Evolutionary conservation across 2,113 vertebrate genomes (phyloP).

Genomic region (Tautogolabrus adspersus): DNA sequence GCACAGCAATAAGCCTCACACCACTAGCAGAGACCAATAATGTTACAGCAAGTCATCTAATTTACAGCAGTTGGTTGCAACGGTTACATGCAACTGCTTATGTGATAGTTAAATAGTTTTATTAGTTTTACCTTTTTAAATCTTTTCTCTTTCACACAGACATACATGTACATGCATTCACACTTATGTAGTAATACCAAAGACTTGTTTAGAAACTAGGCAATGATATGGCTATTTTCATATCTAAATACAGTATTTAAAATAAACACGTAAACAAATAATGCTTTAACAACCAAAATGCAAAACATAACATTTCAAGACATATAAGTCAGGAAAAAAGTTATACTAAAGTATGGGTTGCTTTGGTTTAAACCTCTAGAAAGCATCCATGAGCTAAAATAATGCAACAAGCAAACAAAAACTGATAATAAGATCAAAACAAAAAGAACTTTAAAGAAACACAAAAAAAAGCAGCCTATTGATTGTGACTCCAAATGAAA

Average conservation of each 20-base stretch:
- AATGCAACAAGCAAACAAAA: conserved; percentile 41
- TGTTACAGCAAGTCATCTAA: conserved; percentile 2
- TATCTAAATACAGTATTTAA: conserved; percentile 20
- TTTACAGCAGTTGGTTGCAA: conserved; percentile 11
- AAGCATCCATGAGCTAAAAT: conserved; percentile 27
- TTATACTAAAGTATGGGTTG: conserved; percentile 23
- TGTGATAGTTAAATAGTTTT: conserved; percentile 10
- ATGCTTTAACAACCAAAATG: conserved; percentile 12
- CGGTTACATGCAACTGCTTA: conserved; percentile 57
- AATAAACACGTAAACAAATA: conserved; percentile 8
- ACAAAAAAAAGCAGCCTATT: conserved; percentile 72
- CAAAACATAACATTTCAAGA: conserved; percentile 25
- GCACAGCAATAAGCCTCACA: conserved; percentile 18
- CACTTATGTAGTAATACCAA: conserved; percentile 20
- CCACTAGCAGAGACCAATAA: background rate
- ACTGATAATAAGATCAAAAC: conserved; percentile 29
- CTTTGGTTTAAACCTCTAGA: conserved; percentile 41
- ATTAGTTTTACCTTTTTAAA: conserved; percentile 37
- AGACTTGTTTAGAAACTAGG: conserved; percentile 18
- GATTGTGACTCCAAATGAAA: conserved; percentile 66
- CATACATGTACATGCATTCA: conserved; percentile 51
- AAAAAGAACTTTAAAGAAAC: conserved; percentile 42
- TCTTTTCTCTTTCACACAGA: conserved; percentile 35
- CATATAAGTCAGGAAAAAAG: conserved; percentile 13
- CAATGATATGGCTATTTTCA: conserved; percentile 15